Percentiles rank a stretch among this genome's conserved stretches.
These are phyloP conservation scores for Silurus asotus DNA, from an alignment of 2,113 vertebrate genomes.

Conservation along the genomic window DNA sequence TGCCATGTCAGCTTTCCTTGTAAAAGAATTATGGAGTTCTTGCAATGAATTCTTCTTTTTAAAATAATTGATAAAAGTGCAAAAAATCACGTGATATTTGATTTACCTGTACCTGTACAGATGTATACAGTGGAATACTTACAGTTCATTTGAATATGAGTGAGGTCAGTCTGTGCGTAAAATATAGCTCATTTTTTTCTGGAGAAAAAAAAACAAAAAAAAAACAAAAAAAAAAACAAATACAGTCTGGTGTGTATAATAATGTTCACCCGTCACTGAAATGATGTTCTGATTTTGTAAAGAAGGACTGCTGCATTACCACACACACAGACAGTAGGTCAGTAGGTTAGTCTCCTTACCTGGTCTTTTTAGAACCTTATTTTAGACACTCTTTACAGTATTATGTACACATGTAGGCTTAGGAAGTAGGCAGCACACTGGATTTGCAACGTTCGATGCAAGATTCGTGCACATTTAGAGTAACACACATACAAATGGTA, in stretches of 20 bases:
- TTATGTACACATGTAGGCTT: slow-evolving; percentile 32
- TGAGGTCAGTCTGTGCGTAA: slow-evolving; percentile 47
- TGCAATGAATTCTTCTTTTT: slow-evolving; percentile 55
- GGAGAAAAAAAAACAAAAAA: slow-evolving; percentile 2
- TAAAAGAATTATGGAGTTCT: slow-evolving; percentile 71
- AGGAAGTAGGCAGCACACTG: slow-evolving; percentile 17
- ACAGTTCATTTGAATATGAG: slow-evolving; percentile 48
- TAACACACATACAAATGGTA: slow-evolving; percentile 2
- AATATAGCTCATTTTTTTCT: slow-evolving; percentile 50
- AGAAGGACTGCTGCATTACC: slow-evolving; percentile 27
- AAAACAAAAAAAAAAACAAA: slow-evolving; percentile 21
- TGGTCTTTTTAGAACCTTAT: slow-evolving; percentile 27
- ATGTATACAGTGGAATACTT: slow-evolving; percentile 75
- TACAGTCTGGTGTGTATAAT: slow-evolving; percentile 40
- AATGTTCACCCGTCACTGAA: slow-evolving; percentile 31
- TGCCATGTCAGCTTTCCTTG: slow-evolving; percentile 77
- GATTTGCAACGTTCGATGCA: slow-evolving; percentile 23
- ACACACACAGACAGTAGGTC: slow-evolving; percentile 24
- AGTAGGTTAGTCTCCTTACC: slow-evolving; percentile 45
- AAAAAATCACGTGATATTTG: slow-evolving; percentile 71
- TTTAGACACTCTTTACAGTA: slow-evolving; percentile 32
- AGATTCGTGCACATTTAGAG: slow-evolving; percentile 22
- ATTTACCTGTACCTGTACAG: slow-evolving; percentile 81
- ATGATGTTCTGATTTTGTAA: slow-evolving; percentile 25
- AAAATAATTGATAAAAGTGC: slow-evolving; percentile 67